These are phyloP conservation scores for Polydrusus tereticollis DNA, from an alignment of 2,888 invertebrate species.

Conservation along the genomic window DNA sequence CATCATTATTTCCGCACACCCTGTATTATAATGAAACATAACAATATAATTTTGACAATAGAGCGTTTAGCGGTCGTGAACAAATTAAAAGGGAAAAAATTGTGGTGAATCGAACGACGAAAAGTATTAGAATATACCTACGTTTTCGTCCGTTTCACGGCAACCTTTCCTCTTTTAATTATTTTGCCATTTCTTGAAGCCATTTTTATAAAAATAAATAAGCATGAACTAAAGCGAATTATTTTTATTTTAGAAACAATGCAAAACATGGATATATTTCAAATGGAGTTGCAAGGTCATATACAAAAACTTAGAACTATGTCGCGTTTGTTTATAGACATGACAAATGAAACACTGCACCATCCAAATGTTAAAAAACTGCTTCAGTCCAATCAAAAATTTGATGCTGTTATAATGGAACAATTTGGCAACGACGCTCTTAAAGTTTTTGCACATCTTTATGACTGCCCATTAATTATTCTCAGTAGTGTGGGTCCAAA, in stretches of 20 bases:
- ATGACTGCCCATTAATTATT: conserved; percentile 58
- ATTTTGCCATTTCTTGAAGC: too few relatives aligned
- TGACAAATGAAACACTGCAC: not conserved
- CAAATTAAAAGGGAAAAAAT: too few relatives aligned
- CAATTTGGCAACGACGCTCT: conserved; percentile 67
- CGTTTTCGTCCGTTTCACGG: too few relatives aligned
- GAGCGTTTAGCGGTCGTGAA: too few relatives aligned
- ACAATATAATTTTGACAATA: too few relatives aligned
- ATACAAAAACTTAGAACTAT: not conserved
- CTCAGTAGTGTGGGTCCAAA: conserved; percentile 63
- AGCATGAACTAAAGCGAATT: too few relatives aligned
- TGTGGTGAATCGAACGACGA: too few relatives aligned
- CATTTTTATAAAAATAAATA: too few relatives aligned
- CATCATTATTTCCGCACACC: too few relatives aligned
- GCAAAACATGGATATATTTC: not conserved
- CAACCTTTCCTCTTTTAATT: too few relatives aligned
- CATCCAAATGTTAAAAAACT: conserved; percentile 27
- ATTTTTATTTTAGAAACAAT: not conserved
- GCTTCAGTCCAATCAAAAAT: conserved; percentile 28
- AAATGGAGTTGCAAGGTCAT: not conserved
- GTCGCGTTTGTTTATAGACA: not conserved
- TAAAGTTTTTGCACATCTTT: conserved; percentile 60
- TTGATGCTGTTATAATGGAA: conserved; percentile 56
- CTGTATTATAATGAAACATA: too few relatives aligned
- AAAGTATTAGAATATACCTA: too few relatives aligned